phyloP scores from a whole-genome alignment of 2,797 vertebrate species.

The Scolopax rusticola region DNA sequence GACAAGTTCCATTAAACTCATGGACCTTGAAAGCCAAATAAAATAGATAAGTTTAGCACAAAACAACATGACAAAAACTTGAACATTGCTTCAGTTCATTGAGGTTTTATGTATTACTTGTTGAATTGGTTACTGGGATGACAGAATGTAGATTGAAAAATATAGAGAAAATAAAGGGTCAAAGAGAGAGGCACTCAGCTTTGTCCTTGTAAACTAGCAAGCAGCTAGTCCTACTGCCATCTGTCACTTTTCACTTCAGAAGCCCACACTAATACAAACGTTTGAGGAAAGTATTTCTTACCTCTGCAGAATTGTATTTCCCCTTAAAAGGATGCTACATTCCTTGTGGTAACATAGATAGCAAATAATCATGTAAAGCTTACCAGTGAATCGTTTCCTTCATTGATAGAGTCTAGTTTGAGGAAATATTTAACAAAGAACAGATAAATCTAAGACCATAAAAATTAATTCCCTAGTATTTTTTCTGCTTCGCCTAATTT shows the following conservation, averaged over 20 bases:
- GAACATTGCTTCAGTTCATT: neutral
- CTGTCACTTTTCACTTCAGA: neutral
- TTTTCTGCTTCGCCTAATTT: constrained; percentile 34
- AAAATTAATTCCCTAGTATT: neutral
- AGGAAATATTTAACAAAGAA: constrained; percentile 3
- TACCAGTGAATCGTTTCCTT: neutral
- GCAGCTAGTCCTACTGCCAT: neutral
- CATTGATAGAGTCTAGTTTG: neutral
- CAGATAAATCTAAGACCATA: neutral
- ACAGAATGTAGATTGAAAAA: constrained; percentile 8
- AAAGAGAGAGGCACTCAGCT: neutral
- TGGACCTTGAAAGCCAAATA: constrained; percentile 27
- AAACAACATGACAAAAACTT: neutral
- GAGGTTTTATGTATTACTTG: neutral
- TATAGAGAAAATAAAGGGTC: neutral
- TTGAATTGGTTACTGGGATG: neutral
- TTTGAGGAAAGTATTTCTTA: neutral
- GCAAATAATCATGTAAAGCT: neutral
- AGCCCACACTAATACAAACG: neutral
- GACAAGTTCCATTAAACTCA: constrained; percentile 31
- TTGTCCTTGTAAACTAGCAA: constrained; percentile 23
- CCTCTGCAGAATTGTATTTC: neutral
- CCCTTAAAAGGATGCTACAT: neutral
- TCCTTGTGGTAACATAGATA: neutral
- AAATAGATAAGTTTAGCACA: neutral